Evolutionary conservation across 2,888 invertebrate species (phyloP), one percentile per base, ranked within the genome.

Genomic region (Lasioglossum pauxillum): DNA sequence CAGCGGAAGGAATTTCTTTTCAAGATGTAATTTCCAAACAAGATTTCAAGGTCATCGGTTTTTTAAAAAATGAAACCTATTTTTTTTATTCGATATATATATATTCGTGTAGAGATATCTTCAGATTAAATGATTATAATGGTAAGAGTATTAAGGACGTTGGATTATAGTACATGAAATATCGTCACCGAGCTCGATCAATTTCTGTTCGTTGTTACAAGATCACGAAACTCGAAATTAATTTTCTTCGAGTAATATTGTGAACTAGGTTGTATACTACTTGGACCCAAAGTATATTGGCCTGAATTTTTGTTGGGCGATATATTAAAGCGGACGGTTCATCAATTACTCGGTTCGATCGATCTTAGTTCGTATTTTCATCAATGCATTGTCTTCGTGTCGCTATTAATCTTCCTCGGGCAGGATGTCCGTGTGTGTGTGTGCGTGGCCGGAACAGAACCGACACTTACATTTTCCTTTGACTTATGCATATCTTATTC

Each of bases 301-400:
- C 44, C 38, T 27, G 35, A 74, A 80, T 35, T 75, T 74, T 67
- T 69, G 57, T 53, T 31, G 44, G 27, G 2, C 80, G 44, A 75
- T 75, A 83, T 38, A 69, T 83, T 75, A 71, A 57, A 53, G 14
- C 38, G 19, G 83, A 81, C 74, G 75, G 57, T 75, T 75, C 82
- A 81, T 83, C 83, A 75, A 81, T 83, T 81, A 81, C 82, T 31
- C 7, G 7, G 46, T 14, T 46, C 83, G 2, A 83, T 83, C 82
- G 69, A 81, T 83, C 83, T 81, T 69, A 27, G 16, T 71, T 81
- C 53, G 7, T 57, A 71, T 81, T 83, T 71, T 81, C 67, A 83
- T 83, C 69, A 75, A 75, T 44, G 57, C 38, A 57, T 83, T 71
- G 69, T 44, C 71, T 67, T 41, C 71, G 8, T 16, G 23, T 16